Percentiles rank a stretch among this genome's conserved stretches.
Conservation (phyloP, 2,797 vertebrate genomes). For the Sebastes steindachneri region DNA sequence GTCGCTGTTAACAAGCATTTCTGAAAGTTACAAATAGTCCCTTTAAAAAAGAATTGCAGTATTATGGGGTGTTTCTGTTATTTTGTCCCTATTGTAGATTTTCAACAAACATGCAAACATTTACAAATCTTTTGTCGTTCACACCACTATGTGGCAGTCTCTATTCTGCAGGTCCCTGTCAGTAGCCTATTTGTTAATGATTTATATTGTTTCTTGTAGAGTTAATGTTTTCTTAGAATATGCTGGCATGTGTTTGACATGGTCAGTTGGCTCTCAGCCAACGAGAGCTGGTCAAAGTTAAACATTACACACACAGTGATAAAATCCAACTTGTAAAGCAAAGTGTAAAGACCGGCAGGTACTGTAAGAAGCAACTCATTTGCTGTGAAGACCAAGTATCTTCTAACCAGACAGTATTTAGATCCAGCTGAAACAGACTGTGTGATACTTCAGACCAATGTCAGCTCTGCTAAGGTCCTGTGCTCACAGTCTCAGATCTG, state of each 20-base stretch:
- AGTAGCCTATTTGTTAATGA: not conserved
- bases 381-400: not conserved
- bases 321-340: too few species aligned
- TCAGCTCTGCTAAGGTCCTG: conserved; percentile 21
- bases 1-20: too few species aligned
- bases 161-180: not conserved
- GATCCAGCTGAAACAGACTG: not conserved
- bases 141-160: not conserved
- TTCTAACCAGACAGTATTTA: not conserved
- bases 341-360: not conserved
- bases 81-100: not conserved
- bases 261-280: not conserved
- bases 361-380: not conserved
- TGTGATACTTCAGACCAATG: conserved; percentile 5
- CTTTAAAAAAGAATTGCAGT: too few species aligned
- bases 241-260: not conserved
- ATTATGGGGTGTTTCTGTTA: too few species aligned
- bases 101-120: not conserved
- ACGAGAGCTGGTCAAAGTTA: too few species aligned
- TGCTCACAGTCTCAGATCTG: not conserved
- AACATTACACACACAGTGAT: too few species aligned
- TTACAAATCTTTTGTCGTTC: not conserved
- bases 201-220: not conserved
- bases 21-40: too few species aligned
- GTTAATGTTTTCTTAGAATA: not conserved